Base-by-base conservation (phyloP, 2,113 vertebrate genomes). In the Etheostoma spectabile region DNA sequence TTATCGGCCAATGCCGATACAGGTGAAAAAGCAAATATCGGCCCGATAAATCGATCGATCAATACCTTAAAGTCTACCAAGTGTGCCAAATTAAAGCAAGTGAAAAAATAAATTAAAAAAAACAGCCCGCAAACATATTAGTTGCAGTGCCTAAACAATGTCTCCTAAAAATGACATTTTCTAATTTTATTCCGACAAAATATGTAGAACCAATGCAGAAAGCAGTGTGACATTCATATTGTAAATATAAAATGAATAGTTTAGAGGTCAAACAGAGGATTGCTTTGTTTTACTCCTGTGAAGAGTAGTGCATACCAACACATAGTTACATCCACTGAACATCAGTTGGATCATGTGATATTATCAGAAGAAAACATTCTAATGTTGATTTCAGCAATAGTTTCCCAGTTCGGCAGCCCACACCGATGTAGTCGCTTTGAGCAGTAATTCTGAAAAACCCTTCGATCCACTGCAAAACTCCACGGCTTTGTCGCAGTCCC, bases 401-500 rank as follows among this genome's bases (percentile, higher is more conserved):
- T 45, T 5, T 35, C 1, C 5, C 15, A 48, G 62, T 45, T 2
- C 5, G 21, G 19, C 33, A 42, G 35, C 45, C 48, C 12, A 71
- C 45, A 46, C 21, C 5, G 2, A 24, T 42, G 13, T 4, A 8
- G 55, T 65, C 63, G 55, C 71, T 74, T 75, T 62, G 68, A 78
- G 79, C 24, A 75, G 77, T 10, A 35, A 78, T 78, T 81, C 64
- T 75, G 12, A 65, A 56, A 73, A 85, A 53, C 38, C 77, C 65
- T 86, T 53, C 79, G 65, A 86, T 86, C 86, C 74, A 65, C 74
- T 83, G 48, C 45, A 56, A 49, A 83, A 77, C 84, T 67, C 53
- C 84, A 53, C 16, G 30, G 66, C 71, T 79, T 77, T 79, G 42
- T 73, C 6, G 8, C 30, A 80, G 75, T 78, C 80, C 22, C 61